phyloP scores from a whole-genome alignment of 2,888 invertebrate genomes.

The Buathra laborator region DNA sequence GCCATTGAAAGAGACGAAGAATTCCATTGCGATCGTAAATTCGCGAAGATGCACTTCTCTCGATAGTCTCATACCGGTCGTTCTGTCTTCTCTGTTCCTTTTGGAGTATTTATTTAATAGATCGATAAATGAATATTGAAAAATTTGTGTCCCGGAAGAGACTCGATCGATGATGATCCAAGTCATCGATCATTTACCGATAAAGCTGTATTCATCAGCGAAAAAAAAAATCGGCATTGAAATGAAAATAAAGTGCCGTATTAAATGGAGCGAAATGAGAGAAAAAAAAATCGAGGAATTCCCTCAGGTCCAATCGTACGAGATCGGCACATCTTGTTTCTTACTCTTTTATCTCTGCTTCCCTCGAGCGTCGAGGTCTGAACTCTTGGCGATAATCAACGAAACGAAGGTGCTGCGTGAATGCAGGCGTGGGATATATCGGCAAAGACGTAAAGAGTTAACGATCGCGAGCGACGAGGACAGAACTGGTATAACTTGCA shows the following conservation, averaged over 20 bases:
- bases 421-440: constrained; percentile 57
- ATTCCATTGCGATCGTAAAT: constrained; percentile 27
- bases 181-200: neutral
- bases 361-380: constrained; percentile 20
- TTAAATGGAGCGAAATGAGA: constrained; percentile 11
- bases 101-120: constrained; percentile 1
- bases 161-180: neutral
- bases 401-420: constrained; percentile 46
- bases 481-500: constrained; percentile 21
- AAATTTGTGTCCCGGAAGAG: neutral
- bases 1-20: constrained; percentile 30
- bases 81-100: too few species aligned
- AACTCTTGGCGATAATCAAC: constrained; percentile 61
- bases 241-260: constrained; percentile 31
- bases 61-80: neutral
- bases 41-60: constrained; percentile 14
- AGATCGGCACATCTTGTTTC: constrained; percentile 31
- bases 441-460: constrained; percentile 62
- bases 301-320: constrained; percentile 43
- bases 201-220: neutral
- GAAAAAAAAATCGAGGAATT: constrained; percentile 17
- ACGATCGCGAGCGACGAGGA: constrained; percentile 63
- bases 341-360: constrained; percentile 10
- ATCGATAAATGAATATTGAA: neutral
- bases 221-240: neutral